These are phyloP conservation scores for Triplophysa siluroides DNA, from an alignment of 2,113 vertebrate species.

Conservation along the genomic window DNA sequence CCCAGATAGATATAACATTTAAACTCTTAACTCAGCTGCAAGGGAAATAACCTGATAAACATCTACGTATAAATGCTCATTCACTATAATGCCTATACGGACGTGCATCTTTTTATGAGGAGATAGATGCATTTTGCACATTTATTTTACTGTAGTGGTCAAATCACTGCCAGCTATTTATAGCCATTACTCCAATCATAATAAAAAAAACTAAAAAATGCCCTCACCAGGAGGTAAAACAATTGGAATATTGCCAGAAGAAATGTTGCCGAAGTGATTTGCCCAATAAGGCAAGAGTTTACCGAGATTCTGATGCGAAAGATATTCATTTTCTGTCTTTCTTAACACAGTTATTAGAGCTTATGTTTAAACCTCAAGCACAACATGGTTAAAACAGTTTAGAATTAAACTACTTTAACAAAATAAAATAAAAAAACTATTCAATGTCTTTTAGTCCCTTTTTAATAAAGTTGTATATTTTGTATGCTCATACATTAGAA, in stretches of 20 bases:
- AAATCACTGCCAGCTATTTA: neutral
- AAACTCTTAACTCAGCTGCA: neutral
- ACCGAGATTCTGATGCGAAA: neutral
- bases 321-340: neutral
- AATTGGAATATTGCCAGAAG: conserved; percentile 68
- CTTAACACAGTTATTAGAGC: neutral
- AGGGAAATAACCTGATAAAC: neutral
- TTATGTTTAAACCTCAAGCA: neutral
- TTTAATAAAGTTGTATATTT: neutral
- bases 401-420: neutral
- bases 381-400: neutral
- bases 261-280: conserved; percentile 55
- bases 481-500: neutral
- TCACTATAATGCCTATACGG: neutral
- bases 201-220: conserved; percentile 56
- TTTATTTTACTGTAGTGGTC: neutral
- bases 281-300: conserved; percentile 48
- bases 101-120: neutral
- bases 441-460: neutral
- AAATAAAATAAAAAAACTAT: too few species aligned
- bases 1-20: conserved; percentile 9
- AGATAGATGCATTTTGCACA: neutral
- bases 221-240: conserved; percentile 48
- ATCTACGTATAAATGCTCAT: neutral
- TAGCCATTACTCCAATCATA: neutral